Evolutionary conservation across 2,113 vertebrate species (phyloP), one percentile per base, ranked within the genome.

Genomic region (Phrynocephalus versicolor): DNA sequence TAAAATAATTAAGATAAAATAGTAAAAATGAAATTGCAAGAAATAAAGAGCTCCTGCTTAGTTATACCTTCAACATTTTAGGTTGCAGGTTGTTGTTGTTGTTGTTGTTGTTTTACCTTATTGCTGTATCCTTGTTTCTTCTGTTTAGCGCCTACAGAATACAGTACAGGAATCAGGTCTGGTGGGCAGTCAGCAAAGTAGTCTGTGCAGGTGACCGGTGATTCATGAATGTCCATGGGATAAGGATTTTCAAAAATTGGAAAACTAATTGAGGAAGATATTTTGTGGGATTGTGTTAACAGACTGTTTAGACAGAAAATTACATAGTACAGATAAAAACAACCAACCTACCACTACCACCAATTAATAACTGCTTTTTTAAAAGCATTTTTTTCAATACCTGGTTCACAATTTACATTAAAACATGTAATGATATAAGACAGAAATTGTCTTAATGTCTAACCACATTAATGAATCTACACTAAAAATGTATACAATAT

Each of bases 241-340:
- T 99, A 99, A 10, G 99, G 97, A 94, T 99, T 99, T 97, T 99
- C 99, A 97, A 99, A 99, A 94, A 99, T 97, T 71, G 99, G 99
- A 95, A 98, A 99, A 96, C 99, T 99, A 95, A 90, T 85, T 91
- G 93, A 94, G 86, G 92, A 94, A 95, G 88, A 95, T 78, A 95
- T 92, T 90, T 92, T 84, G 76, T n/a, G 85, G 62, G 89, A 67
- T 39, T 84, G 88, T 73, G 88, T 51, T 89, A 93, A 41, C 90
- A 85, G 86, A 88, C 41, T 82, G 80, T 35, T 80, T 60, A 73
- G 73, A 21, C 85, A 81, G 35, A 85, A 84, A 14, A 41, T 93
- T 1, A 25, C 60, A 72, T 79, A 60, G 23, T 80, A 89, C 30
- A 91, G 6, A 90, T 79, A 25, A 67, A 30, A 58, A 84, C 65